A percentile compares a stretch with the other conserved stretches of the same genome.
Evolutionary conservation across 2,888 invertebrate genomes (phyloP).

Genomic region (Pyrrhosoma nymphula): DNA sequence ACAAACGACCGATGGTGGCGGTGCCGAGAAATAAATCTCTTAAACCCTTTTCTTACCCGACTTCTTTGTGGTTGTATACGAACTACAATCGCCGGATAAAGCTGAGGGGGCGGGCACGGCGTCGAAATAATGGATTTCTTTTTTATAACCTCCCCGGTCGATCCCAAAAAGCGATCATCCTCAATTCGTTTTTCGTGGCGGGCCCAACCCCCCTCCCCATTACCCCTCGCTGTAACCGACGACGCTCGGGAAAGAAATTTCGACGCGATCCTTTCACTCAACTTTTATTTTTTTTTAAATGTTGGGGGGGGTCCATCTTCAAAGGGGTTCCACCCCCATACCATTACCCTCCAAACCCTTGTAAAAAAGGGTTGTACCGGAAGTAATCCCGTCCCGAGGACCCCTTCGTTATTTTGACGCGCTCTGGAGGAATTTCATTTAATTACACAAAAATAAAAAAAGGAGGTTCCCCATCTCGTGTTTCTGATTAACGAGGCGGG

Average conservation of each 20-base stretch:
- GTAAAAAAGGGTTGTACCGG: not conserved
- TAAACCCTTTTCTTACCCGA: not conserved
- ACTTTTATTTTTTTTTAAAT: not conserved
- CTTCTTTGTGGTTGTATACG: not conserved
- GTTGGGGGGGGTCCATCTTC: not conserved
- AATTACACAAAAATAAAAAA: not conserved
- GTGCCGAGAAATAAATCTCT: not conserved
- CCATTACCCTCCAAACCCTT: not conserved
- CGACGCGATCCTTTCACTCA: not conserved
- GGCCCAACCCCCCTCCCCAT: not conserved
- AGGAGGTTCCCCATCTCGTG: not conserved
- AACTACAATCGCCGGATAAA: not conserved
- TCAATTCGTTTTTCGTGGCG: not conserved
- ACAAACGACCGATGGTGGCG: no score
- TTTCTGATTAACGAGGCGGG: not conserved
- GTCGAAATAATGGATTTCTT: not conserved
- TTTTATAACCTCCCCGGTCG: not conserved
- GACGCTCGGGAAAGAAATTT: not conserved
- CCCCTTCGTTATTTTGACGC: slow-evolving; percentile 27
- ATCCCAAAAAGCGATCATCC: not conserved
- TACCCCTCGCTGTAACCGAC: not conserved
- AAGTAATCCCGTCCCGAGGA: not conserved
- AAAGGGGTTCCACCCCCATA: not conserved
- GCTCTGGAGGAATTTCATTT: not conserved
- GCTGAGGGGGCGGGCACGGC: not conserved